Evolutionary conservation across 2,113 vertebrate genomes (phyloP).

Genomic region (Vulpes lagopus): DNA sequence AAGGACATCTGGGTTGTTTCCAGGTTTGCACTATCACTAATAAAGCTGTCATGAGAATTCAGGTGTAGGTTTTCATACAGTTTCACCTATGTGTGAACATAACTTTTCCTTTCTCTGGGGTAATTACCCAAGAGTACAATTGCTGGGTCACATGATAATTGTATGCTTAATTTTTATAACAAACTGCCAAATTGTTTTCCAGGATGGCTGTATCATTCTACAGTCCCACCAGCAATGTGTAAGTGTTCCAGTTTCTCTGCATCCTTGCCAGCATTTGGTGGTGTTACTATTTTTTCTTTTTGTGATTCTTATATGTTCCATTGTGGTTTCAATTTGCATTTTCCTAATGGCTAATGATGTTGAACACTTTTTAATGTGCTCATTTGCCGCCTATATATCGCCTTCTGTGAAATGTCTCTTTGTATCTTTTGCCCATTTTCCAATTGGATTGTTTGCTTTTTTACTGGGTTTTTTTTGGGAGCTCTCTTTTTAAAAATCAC

Average conservation of each 20-base stretch:
- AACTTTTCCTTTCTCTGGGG: slow-evolving; percentile 10
- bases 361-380: background rate
- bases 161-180: background rate
- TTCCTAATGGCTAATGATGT: background rate
- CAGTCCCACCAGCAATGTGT: background rate
- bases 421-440: background rate
- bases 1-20: slow-evolving; percentile 6
- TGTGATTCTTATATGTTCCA: background rate
- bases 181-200: background rate
- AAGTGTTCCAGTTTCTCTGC: background rate
- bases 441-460: slow-evolving; percentile 17
- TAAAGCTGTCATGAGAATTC: background rate
- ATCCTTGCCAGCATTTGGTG: background rate
- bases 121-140: background rate
- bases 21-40: background rate
- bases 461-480: background rate
- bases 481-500: background rate
- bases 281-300: background rate
- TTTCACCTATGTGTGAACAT: background rate
- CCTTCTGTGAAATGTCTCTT: background rate
- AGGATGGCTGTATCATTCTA: background rate
- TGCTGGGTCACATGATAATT: background rate
- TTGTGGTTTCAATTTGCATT: background rate
- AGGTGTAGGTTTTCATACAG: background rate
- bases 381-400: background rate